These are phyloP conservation scores for Saturnia japonica DNA, from an alignment of 2,888 invertebrate species.

Conservation along the genomic window DNA sequence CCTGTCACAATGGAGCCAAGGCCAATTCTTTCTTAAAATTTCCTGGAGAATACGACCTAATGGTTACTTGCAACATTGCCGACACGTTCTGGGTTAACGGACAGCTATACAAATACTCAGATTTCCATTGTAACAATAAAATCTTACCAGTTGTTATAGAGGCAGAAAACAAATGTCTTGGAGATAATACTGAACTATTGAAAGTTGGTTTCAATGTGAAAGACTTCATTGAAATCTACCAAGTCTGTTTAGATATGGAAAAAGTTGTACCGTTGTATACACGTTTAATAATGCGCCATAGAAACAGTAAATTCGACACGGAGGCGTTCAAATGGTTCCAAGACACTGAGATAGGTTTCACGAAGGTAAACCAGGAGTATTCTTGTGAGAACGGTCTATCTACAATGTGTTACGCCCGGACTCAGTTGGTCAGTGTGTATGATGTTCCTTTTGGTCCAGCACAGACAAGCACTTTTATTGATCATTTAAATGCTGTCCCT, in stretches of 20 bases:
- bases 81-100: constrained; percentile 29
- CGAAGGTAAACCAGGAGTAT: constrained; percentile 10
- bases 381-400: constrained; percentile 26
- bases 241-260: constrained; percentile 32
- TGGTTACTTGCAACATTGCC: constrained; percentile 28
- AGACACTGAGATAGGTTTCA: neutral
- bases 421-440: constrained; percentile 32
- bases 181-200: constrained; percentile 32
- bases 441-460: constrained; percentile 34
- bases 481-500: constrained; percentile 35
- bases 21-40: constrained; percentile 29
- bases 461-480: constrained; percentile 34
- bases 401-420: constrained; percentile 33
- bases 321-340: constrained; percentile 24
- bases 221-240: constrained; percentile 32
- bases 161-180: constrained; percentile 27
- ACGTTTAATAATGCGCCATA: constrained; percentile 19
- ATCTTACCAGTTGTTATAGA: constrained; percentile 25
- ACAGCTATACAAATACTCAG: constrained; percentile 27
- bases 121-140: constrained; percentile 30
- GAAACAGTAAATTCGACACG: constrained; percentile 24
- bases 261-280: constrained; percentile 31
- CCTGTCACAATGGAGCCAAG: constrained; percentile 27
- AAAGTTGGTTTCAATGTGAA: constrained; percentile 33
- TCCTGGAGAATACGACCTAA: constrained; percentile 22